Conservation (phyloP, 2,888 invertebrate species). For the Dorcus parallelipipedus region DNA sequence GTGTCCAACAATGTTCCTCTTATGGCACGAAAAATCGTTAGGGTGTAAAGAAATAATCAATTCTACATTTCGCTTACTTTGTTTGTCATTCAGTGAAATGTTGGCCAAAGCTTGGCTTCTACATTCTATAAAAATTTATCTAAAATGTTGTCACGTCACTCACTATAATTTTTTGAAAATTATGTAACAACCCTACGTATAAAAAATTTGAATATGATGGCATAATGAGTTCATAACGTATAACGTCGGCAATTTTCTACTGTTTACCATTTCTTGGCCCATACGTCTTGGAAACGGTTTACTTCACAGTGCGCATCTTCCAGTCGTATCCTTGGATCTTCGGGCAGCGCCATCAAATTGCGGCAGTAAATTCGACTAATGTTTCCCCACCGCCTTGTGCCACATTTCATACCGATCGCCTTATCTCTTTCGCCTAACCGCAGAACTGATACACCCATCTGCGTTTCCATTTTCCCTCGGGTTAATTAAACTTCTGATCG, state of each 20-base stretch:
- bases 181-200: too few species aligned
- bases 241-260: slow-evolving; percentile 34
- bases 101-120: too few species aligned
- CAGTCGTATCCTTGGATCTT: slow-evolving; percentile 41
- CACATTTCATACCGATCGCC: slow-evolving; percentile 45
- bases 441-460: slow-evolving; percentile 23
- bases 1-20: too few species aligned
- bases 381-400: slow-evolving; percentile 45
- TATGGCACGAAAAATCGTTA: too few species aligned
- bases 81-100: too few species aligned
- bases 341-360: slow-evolving; percentile 47
- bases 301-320: slow-evolving; percentile 34
- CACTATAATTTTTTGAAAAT: too few species aligned
- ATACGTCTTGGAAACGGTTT: slow-evolving; percentile 44
- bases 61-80: too few species aligned
- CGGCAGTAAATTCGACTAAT: slow-evolving; percentile 47
- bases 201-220: too few species aligned
- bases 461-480: slow-evolving; percentile 32
- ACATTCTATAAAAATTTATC: too few species aligned
- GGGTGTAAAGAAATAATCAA: too few species aligned
- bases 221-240: too few species aligned
- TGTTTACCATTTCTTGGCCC: slow-evolving; percentile 43
- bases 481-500: slow-evolving; percentile 48
- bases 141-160: too few species aligned
- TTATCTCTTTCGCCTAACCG: slow-evolving; percentile 40